Base-by-base conservation (phyloP, 2,113 vertebrate genomes). In the Microtus ochrogaster region DNA sequence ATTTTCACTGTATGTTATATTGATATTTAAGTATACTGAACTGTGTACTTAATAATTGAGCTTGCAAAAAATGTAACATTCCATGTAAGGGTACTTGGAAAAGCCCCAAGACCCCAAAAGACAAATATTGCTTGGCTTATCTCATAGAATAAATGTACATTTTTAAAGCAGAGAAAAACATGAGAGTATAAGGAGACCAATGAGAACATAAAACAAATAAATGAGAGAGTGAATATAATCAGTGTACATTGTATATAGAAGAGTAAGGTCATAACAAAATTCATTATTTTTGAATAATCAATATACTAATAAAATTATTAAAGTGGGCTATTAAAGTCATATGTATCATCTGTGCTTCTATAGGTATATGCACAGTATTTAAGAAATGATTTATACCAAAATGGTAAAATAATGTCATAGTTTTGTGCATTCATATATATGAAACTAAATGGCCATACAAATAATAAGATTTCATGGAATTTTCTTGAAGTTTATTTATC, bases 391-490 rank as follows among this genome's bases (percentile, higher is more conserved):
- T 82, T 61, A 39, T 39, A 39, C 36, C 36, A 82, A 82, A 39
- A n/a, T 39, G 36, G 3, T 6, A 26, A 61, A 92, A 91, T 65
- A 30, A 30, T 70, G 36, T 8, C 22, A 72, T 78, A 12, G 72
- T 47, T 68, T 41, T 66, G 14, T 13, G 2, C 81, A 49, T 44
- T 70, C 26, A 93, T 28, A 93, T 39, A 41, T 33, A 82, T 47
- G n/a, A 5, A 89, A 91, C 93, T 91, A 85, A 79, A 94, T 88
- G 65, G 77, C 89, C 87, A 88, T 73, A 39, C 68, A 90, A 90
- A 85, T 9, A 87, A 39, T 84, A 41, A 30, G 68, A 79, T 28
- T 36, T 91, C 19, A 68, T 58, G 7, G 17, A n/a, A 88, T 84
- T 88, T n/a, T 24, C 7, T 41, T 84, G 17, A 55, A 55, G 55